These are phyloP conservation scores for Zosterops borbonicus DNA, from an alignment of 2,113 vertebrate genomes.

Conservation along the genomic window DNA sequence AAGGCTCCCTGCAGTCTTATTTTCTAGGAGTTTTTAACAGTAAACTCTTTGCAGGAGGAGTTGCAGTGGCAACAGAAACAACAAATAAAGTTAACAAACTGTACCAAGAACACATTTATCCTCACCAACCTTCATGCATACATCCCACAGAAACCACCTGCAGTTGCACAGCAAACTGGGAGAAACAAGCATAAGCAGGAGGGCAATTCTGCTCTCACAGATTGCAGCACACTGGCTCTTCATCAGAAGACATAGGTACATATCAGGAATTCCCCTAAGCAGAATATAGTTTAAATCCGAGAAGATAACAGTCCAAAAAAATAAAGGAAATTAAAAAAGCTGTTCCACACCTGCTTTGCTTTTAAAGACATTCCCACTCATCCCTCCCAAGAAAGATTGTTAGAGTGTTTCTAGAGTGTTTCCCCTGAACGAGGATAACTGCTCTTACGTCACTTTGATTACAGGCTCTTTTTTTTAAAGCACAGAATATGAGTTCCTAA, in stretches of 20 bases:
- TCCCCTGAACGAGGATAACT: not conserved
- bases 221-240: not conserved
- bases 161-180: not conserved
- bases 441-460: rapidly evolving
- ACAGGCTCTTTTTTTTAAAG: not conserved
- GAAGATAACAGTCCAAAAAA: not conserved
- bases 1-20: not conserved
- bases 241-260: not conserved
- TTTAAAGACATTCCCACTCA: not conserved
- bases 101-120: not conserved
- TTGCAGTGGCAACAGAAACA: not conserved
- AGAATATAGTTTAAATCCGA: not conserved
- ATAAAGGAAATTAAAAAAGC: not conserved
- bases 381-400: not conserved
- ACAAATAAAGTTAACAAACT: not conserved
- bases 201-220: not conserved
- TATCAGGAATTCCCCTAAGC: not conserved
- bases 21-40: not conserved
- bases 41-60: not conserved
- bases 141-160: not conserved
- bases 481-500: not conserved
- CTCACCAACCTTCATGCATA: not conserved
- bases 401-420: not conserved
- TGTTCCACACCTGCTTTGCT: not conserved
- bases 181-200: not conserved